Percentiles rank a stretch among this genome's conserved stretches.
phyloP scores from a whole-genome alignment of 2,113 vertebrate species.

The Spea multiplicata region DNA sequence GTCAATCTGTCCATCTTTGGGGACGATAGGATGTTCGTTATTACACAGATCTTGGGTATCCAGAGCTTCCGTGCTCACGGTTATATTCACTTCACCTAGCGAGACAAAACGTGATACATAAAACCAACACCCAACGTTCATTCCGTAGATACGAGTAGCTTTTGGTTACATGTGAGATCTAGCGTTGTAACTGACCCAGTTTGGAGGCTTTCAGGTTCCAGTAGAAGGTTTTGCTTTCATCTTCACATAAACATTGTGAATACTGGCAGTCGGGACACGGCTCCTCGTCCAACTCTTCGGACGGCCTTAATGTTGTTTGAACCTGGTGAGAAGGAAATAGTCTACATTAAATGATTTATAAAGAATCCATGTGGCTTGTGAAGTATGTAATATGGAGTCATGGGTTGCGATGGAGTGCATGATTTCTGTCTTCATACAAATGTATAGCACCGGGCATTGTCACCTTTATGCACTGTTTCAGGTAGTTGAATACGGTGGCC shows the following conservation, averaged over 20 bases:
- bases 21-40: conserved; percentile 50
- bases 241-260: conserved; percentile 75
- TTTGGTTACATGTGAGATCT: not conserved
- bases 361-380: not conserved
- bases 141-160: not conserved
- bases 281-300: conserved; percentile 65
- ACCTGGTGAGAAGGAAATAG: conserved; percentile 58
- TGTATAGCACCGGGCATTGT: conserved; percentile 27
- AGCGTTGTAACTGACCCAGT: conserved; percentile 64
- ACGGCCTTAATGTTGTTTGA: conserved; percentile 57
- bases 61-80: conserved; percentile 58
- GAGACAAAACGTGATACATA: not conserved
- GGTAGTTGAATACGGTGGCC: conserved; percentile 80
- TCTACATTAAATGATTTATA: not conserved
- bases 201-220: conserved; percentile 69
- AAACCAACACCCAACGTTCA: not conserved
- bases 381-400: not conserved
- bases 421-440: conserved; percentile 1
- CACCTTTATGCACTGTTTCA: conserved; percentile 79
- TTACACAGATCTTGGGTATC: conserved; percentile 57
- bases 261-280: conserved; percentile 58
- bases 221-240: conserved; percentile 68
- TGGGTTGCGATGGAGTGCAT: not conserved
- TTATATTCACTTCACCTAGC: conserved; percentile 57
- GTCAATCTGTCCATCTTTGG: conserved; percentile 56